phyloP scores from a whole-genome alignment of 92 coral and sea anemone genomes.

The Zoanthus gigantus region DNA sequence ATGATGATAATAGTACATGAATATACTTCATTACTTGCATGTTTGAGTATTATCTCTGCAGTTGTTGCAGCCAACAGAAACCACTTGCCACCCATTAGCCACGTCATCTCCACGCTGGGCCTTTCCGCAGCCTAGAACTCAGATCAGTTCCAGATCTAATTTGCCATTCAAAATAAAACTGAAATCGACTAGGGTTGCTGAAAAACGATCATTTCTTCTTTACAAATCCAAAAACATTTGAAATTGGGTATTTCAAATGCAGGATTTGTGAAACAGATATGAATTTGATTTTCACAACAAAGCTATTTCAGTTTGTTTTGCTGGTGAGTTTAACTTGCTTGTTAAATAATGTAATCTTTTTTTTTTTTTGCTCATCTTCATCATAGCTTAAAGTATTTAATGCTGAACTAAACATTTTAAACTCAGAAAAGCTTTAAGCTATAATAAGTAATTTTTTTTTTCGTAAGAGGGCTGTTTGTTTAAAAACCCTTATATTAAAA shows the following conservation, averaged over 20 bases:
- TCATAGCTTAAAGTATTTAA: not conserved
- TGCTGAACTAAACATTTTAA: not conserved
- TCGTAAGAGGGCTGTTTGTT: too few relatives aligned
- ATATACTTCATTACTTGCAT: not conserved
- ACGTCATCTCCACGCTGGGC: not conserved
- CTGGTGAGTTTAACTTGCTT: not conserved
- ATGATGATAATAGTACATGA: not conserved
- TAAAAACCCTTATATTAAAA: too few relatives aligned
- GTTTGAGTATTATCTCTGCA: conserved; percentile 36
- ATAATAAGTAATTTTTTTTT: too few relatives aligned
- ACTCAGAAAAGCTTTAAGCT: not conserved
- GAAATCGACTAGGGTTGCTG: not conserved
- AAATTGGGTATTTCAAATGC: conserved; percentile 9
- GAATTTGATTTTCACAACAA: conserved; percentile 17
- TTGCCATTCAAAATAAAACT: conserved; percentile 8
- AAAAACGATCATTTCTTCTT: conserved; percentile 16
- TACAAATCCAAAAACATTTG: conserved; percentile 10
- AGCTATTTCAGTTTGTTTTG: conserved; percentile 39
- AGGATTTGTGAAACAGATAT: conserved; percentile 1
- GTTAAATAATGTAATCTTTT: not conserved
- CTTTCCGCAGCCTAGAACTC: not conserved
- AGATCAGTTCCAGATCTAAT: not conserved
- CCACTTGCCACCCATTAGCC: conserved; percentile 25
- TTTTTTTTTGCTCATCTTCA: not conserved
- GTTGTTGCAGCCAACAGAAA: conserved; percentile 22